These are phyloP conservation scores for Drosophila malerkotliana DNA, from an alignment of 1,140 invertebrate genomes.

Conservation along the genomic window DNA sequence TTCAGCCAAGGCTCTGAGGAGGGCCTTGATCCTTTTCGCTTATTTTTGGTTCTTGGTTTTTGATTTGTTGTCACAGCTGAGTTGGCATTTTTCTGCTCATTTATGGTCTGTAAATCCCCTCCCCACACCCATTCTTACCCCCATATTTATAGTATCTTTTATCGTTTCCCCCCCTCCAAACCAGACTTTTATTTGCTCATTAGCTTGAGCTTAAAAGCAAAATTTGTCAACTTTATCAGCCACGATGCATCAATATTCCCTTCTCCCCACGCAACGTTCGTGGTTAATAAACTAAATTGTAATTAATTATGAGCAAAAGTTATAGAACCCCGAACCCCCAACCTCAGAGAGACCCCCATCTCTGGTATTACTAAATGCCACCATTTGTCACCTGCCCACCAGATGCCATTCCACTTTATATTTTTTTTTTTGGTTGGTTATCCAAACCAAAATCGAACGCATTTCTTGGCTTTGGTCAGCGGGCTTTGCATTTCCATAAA, in stretches of 20 bases:
- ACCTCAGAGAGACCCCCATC: not conserved
- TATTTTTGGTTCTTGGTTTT: conserved; percentile 8
- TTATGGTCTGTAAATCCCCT: conserved; percentile 18
- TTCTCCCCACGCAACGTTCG: conserved; percentile 41
- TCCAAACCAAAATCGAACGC: conserved; percentile 25
- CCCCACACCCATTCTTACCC: not conserved
- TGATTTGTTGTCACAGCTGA: conserved; percentile 49
- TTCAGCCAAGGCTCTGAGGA: conserved; percentile 44
- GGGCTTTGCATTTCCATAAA: conserved; percentile 80
- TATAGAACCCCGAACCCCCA: conserved; percentile 12
- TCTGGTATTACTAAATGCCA: conserved; percentile 47
- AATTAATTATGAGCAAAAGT: conserved; percentile 75
- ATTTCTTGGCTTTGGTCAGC: conserved; percentile 56
- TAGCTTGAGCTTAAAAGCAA: conserved; percentile 49
- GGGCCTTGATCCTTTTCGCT: conserved; percentile 22
- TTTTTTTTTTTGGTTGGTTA: not conserved
- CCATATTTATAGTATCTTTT: not conserved
- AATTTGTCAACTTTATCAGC: conserved; percentile 78
- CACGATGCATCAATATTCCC: conserved; percentile 59
- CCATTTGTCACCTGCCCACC: conserved; percentile 65
- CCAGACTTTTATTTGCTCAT: conserved; percentile 12
- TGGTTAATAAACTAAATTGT: conserved; percentile 78
- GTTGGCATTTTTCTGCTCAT: conserved; percentile 38
- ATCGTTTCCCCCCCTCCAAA: not conserved
- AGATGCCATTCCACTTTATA: conserved; percentile 5